A percentile compares a stretch with the other conserved stretches of the same genome.
phyloP scores from a whole-genome alignment of 2,888 invertebrate genomes.

The Lasioglossum vierecki region DNA sequence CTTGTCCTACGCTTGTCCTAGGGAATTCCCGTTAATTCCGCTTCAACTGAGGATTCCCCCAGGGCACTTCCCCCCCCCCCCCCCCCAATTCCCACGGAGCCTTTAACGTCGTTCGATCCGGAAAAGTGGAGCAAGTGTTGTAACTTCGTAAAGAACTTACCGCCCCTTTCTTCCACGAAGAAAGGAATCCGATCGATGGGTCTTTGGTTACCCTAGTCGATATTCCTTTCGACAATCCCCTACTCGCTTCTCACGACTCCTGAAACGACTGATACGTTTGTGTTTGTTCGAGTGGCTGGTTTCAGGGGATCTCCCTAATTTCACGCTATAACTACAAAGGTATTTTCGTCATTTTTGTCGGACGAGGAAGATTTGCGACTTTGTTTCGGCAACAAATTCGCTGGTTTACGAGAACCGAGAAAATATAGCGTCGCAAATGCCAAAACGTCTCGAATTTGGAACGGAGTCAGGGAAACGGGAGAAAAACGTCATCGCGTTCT shows the following conservation, averaged over 20 bases:
- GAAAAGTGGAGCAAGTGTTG: constrained; percentile 19
- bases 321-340: not conserved
- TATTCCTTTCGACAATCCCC: not conserved
- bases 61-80: not conserved
- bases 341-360: not conserved
- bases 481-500: constrained; percentile 45
- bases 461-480: constrained; percentile 54
- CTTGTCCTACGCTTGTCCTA: not conserved
- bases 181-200: constrained; percentile 3
- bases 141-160: constrained; percentile 28
- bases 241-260: not conserved
- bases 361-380: not conserved
- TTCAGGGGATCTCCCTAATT: not conserved
- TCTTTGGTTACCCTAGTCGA: not conserved
- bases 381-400: not conserved
- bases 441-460: constrained; percentile 62
- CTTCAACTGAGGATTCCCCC: not conserved
- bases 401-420: not conserved
- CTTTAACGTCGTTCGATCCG: constrained; percentile 10
- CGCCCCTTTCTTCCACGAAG: not conserved
- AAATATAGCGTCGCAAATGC: constrained; percentile 19
- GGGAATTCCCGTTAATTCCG: constrained; percentile 32
- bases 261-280: not conserved
- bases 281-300: not conserved
- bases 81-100: not conserved